These are phyloP conservation scores for Gymnothorax javanicus DNA, from an alignment of 2,797 vertebrate species.

Conservation along the genomic window DNA sequence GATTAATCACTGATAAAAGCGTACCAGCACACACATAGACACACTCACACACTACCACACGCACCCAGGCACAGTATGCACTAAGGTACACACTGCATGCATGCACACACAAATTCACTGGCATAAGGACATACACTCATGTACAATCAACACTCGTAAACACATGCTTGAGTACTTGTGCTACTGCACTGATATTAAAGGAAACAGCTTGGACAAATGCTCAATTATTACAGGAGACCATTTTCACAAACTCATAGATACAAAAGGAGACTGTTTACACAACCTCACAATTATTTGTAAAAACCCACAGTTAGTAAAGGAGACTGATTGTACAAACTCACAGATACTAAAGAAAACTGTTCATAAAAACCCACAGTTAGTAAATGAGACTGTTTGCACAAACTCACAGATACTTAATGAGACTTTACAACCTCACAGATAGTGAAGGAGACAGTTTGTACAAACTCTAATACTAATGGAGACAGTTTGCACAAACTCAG, in stretches of 20 bases:
- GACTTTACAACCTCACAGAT: no score
- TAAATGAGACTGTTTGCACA: no score
- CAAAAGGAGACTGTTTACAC: neutral
- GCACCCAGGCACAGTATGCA: neutral
- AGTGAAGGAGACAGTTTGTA: no score
- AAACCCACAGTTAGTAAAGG: no score
- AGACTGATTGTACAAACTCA: no score
- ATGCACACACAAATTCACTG: neutral
- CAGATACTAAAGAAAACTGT: no score
- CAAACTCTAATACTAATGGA: no score
- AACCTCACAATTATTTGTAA: no score
- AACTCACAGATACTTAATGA: no score
- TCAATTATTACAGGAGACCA: neutral
- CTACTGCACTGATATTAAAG: neutral
- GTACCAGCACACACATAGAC: constrained; percentile 5
- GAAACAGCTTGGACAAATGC: neutral
- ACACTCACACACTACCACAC: neutral
- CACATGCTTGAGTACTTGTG: constrained; percentile 26
- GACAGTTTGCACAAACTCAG: no score
- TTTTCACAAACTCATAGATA: neutral
- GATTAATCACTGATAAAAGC: constrained; percentile 75
- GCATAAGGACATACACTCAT: neutral
- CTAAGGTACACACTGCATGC: neutral
- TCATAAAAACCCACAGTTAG: no score
- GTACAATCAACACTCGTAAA: neutral